Evolutionary conservation across 2,113 vertebrate species (phyloP).

Genomic region (Ochotona princeps): DNA sequence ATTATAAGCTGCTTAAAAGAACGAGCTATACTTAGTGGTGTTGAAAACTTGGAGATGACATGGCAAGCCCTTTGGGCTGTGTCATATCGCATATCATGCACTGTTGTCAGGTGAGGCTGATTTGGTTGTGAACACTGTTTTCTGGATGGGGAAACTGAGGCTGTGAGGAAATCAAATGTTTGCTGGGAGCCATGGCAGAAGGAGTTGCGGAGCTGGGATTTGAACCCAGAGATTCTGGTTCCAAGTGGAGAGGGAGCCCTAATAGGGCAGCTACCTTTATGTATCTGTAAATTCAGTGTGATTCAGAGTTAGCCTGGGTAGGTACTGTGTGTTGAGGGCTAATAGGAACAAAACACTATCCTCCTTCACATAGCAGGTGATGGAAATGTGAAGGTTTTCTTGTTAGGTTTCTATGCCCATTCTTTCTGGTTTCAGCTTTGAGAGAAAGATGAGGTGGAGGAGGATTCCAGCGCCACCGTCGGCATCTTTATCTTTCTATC

Average conservation of each 20-base stretch:
- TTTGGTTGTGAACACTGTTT: neutral
- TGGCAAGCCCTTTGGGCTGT: neutral
- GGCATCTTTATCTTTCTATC: conserved; percentile 35
- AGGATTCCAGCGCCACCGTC: conserved; percentile 13
- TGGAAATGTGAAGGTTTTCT: neutral
- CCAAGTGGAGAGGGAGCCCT: neutral
- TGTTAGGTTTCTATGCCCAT: neutral
- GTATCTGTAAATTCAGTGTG: neutral
- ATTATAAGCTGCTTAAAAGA: rapidly evolving
- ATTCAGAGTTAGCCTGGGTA: neutral
- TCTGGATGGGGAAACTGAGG: neutral
- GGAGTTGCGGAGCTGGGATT: neutral
- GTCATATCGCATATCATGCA: neutral
- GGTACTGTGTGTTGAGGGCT: neutral
- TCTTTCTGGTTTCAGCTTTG: neutral
- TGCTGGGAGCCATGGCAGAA: neutral
- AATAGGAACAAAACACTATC: neutral
- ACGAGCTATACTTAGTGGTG: neutral
- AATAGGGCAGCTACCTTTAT: neutral
- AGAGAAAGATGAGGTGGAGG: neutral
- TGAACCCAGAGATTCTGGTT: neutral
- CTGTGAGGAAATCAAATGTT: neutral
- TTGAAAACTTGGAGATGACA: neutral
- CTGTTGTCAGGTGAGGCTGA: neutral
- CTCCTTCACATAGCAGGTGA: neutral